Evolutionary conservation across 2,113 vertebrate genomes (phyloP).

Genomic region (Catagonus wagneri): DNA sequence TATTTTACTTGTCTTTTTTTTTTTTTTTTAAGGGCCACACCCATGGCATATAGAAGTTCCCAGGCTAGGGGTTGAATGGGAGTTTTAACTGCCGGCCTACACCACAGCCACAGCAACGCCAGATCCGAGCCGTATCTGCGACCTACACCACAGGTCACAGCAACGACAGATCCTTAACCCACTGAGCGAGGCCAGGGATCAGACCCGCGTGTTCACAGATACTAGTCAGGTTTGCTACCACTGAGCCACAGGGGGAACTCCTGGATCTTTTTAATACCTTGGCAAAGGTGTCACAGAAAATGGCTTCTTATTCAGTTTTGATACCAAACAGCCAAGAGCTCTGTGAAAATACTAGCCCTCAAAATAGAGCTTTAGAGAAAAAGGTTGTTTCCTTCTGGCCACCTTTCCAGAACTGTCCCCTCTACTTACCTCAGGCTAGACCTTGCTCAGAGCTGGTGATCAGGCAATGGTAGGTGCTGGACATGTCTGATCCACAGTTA

Average conservation of each 20-base stretch:
- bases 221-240: no score
- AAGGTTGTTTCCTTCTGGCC: not conserved
- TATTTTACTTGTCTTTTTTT: not conserved
- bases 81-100: no score
- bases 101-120: no score
- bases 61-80: no score
- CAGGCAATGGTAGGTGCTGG: not conserved
- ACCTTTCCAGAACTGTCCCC: not conserved
- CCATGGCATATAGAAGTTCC: no score
- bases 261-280: not conserved
- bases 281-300: not conserved
- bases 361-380: slow-evolving; percentile 2
- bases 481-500: not conserved
- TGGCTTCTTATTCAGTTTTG: not conserved
- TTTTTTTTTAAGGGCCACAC: no score
- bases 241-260: no score
- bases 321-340: not conserved
- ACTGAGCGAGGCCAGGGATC: no score
- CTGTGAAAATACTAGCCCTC: slow-evolving; percentile 10
- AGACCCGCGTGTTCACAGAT: no score
- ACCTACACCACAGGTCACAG: no score
- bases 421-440: not conserved
- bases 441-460: not conserved
- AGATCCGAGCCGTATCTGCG: no score
- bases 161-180: no score